A percentile compares a stretch with the other conserved stretches of the same genome.
Conservation (phyloP, 1,140 invertebrate genomes). For the Acyrthosiphon pisum region DNA sequence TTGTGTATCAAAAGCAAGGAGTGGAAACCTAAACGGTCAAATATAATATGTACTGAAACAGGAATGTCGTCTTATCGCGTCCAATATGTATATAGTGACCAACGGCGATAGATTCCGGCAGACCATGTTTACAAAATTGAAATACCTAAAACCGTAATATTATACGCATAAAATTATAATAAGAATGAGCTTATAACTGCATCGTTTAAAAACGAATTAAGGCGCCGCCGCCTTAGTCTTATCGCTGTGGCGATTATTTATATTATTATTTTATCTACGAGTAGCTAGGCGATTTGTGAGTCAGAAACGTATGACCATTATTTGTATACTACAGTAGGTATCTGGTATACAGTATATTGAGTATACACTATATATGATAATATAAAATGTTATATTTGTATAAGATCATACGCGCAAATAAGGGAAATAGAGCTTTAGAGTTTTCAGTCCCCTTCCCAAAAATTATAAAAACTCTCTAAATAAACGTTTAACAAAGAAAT, state of each 20-base stretch:
- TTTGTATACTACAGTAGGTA: not conserved
- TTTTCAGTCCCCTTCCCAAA: not conserved
- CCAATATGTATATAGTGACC: not conserved
- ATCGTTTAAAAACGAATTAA: conserved; percentile 13
- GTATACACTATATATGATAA: not conserved
- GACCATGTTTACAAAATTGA: not conserved
- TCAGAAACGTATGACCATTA: not conserved
- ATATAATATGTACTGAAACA: not conserved
- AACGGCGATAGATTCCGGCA: not conserved
- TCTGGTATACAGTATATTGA: too few species aligned
- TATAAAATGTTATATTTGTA: not conserved
- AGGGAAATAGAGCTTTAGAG: not conserved
- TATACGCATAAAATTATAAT: not conserved
- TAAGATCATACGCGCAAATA: not conserved
- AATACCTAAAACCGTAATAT: not conserved
- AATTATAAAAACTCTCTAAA: not conserved
- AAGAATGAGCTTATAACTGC: not conserved
- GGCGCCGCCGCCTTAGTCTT: not conserved
- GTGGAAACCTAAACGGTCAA: not conserved
- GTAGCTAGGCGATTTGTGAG: not conserved
- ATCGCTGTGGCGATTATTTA: not conserved
- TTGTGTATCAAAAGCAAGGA: not conserved
- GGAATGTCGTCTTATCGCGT: conserved; percentile 33
- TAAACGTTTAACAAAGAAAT: not conserved
- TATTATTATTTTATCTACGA: not conserved